A percentile compares a stretch with the other conserved stretches of the same genome.
Evolutionary conservation across 2,113 vertebrate genomes (phyloP).

Genomic region (Labeo rohita): DNA sequence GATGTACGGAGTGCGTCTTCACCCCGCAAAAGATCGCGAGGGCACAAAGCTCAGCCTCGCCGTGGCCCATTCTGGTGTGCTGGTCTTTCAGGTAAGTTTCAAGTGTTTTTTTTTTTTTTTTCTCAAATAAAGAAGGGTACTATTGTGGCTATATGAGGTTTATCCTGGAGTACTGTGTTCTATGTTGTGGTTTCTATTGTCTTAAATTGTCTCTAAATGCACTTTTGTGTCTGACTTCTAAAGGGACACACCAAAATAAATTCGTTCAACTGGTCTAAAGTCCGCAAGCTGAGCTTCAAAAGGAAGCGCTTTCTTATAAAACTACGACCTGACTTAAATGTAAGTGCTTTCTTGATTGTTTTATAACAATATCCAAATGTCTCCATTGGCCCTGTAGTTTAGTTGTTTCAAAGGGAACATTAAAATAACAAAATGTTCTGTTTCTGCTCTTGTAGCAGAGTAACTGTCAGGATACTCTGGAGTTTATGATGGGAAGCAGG

Average conservation of each 20-base stretch:
- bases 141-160: neutral
- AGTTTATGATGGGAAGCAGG: conserved; percentile 95
- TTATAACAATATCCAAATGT: neutral
- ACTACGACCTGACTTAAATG: conserved; percentile 92
- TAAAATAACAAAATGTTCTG: neutral
- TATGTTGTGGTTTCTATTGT: neutral
- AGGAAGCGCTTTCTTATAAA: conserved; percentile 98
- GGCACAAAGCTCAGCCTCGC: conserved; percentile 91
- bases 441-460: conserved; percentile 75
- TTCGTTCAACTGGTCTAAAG: conserved; percentile 98
- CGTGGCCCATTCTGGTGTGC: conserved; percentile 92
- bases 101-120: neutral
- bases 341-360: conserved; percentile 70
- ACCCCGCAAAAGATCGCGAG: conserved; percentile 95
- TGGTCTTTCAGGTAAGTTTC: conserved; percentile 91
- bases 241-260: conserved; percentile 97
- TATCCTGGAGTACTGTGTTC: neutral
- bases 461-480: conserved; percentile 93
- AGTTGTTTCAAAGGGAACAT: neutral
- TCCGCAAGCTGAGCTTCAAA: conserved; percentile 99
- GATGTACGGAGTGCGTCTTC: conserved; percentile 95
- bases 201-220: neutral
- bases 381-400: neutral
- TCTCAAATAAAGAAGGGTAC: neutral
- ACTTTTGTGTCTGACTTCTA: conserved; percentile 19